phyloP scores from a whole-genome alignment of 2,113 vertebrate genomes.

The Triplophysa tibetana region DNA sequence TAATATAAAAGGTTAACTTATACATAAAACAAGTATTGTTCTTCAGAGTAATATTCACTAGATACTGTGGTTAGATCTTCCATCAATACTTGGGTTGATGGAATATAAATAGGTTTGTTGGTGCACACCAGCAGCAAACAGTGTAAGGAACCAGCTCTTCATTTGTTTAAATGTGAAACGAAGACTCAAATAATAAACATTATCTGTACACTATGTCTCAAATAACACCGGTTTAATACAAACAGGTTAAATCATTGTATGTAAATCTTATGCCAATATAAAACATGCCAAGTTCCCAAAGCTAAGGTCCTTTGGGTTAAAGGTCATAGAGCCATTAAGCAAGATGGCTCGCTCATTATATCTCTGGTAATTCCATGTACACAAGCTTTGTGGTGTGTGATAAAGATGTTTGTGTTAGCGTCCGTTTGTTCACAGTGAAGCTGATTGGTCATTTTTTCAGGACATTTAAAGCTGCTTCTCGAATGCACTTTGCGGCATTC shows the following conservation, averaged over 20 bases:
- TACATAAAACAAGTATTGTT: constrained; percentile 13
- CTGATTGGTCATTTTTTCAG: constrained; percentile 65
- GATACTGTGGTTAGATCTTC: constrained; percentile 25
- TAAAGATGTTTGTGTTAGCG: neutral
- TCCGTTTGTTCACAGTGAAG: constrained; percentile 1
- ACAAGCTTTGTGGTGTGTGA: constrained; percentile 12
- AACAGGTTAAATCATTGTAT: constrained; percentile 7
- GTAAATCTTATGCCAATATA: constrained; percentile 4
- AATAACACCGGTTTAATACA: constrained; percentile 28
- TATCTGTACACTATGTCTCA: constrained; percentile 14
- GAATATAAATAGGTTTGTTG: constrained; percentile 37
- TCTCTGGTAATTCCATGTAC: neutral
- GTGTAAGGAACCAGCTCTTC: constrained; percentile 15
- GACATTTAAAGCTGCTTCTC: constrained; percentile 76
- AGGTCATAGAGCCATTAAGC: neutral
- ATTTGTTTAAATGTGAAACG: constrained; percentile 51
- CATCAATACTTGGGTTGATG: constrained; percentile 35
- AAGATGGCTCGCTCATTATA: neutral
- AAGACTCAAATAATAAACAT: constrained; percentile 30
- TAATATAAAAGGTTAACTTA: constrained; percentile 23
- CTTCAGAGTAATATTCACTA: constrained; percentile 33
- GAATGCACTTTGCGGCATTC: constrained; percentile 80
- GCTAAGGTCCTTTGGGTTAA: neutral
- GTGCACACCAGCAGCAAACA: constrained; percentile 2
- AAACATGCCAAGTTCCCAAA: neutral